Percentiles rank a stretch among this genome's conserved stretches.
phyloP scores from a whole-genome alignment of 2,113 vertebrate genomes.

The Thamnaconus septentrionalis region DNA sequence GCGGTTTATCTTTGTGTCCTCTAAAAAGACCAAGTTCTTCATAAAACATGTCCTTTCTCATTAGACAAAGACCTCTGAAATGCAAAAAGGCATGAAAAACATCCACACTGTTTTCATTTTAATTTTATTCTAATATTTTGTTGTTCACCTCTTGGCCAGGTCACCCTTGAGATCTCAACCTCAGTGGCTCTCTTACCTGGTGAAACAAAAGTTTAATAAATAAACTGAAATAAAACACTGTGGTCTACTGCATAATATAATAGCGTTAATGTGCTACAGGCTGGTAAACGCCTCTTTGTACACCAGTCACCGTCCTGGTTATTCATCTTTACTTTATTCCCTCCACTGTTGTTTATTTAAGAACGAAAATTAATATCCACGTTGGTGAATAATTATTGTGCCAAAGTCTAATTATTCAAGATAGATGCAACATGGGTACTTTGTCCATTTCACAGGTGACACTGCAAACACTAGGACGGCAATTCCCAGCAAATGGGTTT shows the following conservation, averaged over 20 bases:
- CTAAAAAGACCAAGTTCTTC: constrained; percentile 4
- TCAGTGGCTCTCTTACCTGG: too few relatives aligned
- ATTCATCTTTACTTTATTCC: not conserved
- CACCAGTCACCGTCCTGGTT: not conserved
- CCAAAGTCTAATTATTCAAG: constrained; percentile 4
- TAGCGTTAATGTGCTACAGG: constrained; percentile 3
- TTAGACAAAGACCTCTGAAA: constrained; percentile 50
- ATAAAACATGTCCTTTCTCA: constrained; percentile 36
- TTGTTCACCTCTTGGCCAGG: too few relatives aligned
- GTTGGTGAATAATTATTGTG: constrained; percentile 2
- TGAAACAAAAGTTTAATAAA: too few relatives aligned
- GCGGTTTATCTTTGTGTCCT: constrained; percentile 32
- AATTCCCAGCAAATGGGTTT: not conserved
- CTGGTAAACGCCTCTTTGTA: constrained; percentile 1
- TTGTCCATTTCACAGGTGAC: constrained; percentile 2
- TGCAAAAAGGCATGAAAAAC: constrained; percentile 25
- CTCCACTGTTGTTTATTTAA: constrained; percentile 1
- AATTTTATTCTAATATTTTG: too few relatives aligned
- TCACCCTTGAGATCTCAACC: too few relatives aligned
- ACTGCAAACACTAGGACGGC: not conserved
- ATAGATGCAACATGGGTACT: constrained; percentile 7
- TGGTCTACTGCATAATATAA: constrained; percentile 7
- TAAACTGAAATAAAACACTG: not conserved
- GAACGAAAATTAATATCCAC: not conserved
- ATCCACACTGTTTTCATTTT: too few relatives aligned